Base-by-base conservation (phyloP, 2,113 vertebrate species). In the Mola mola region DNA sequence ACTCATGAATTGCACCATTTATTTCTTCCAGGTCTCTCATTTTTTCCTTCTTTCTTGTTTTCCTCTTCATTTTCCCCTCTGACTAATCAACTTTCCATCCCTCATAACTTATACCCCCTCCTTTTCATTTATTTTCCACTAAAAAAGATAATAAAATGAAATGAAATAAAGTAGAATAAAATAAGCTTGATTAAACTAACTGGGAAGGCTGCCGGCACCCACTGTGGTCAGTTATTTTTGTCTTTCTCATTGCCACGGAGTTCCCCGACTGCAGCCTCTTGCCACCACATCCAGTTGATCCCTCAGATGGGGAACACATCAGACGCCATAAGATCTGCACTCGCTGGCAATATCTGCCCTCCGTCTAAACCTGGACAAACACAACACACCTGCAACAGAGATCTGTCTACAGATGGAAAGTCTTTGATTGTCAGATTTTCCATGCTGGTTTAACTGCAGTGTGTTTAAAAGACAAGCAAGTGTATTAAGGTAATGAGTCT, bases 251-350 rank as follows among this genome's bases (percentile, higher is more conserved):
- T 63, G 55, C 44, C 41, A 24, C 1, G 15, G 38, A 62, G 56
- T 73, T 72, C 47, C 67, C 64, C 53, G 4, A 5, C 22, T 56
- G 59, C 13, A 51, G 73, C 72, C 65, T 59, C 46, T 29, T 41
- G 62, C 66, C 47, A 68, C 41, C 25, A 36, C 55, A 20, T 36
- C 29, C 49, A 53, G 46, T 57, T 25, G 2, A 41, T 64, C 24
- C 62, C 44, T 79, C 84, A 79, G 68, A 65, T 79, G 70, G 81
- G 65, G 72, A 82, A 75, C 13, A 20, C 59, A 82, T 86, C 72
- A 77, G 73, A 52, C 72, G 17, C 28, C 12, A 25, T 61, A 19
- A 69, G 63, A 70, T 42, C 59, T 56, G 20, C 26, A 41, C 46
- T 12, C 16, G 22, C 43, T 16, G 51, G 58, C 53, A 62, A 19